A percentile compares a stretch with the other conserved stretches of the same genome.
Evolutionary conservation across 2,888 invertebrate genomes (phyloP).

Genomic region (Drosophila diplacantha): DNA sequence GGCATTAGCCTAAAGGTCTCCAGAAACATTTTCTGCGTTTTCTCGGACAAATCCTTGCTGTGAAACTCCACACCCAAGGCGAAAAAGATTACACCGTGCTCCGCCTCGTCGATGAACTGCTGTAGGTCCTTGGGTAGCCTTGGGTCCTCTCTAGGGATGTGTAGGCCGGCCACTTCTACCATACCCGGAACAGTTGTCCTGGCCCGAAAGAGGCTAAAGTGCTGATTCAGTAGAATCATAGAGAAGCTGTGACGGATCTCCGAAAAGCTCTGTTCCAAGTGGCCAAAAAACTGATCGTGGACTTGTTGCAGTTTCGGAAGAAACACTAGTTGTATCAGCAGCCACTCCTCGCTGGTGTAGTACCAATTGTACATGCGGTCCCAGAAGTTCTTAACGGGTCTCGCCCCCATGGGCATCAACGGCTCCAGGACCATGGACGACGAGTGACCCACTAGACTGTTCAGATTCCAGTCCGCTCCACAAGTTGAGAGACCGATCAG

Average conservation of each 20-base stretch:
- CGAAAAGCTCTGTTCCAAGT: slow-evolving; percentile 43
- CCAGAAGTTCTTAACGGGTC: slow-evolving; percentile 61
- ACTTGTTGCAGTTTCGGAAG: slow-evolving; percentile 53
- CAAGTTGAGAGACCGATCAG: slow-evolving; percentile 65
- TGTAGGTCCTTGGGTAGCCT: slow-evolving; percentile 69
- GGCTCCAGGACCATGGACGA: slow-evolving; percentile 67
- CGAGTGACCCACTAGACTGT: slow-evolving; percentile 63
- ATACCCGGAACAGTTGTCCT: slow-evolving; percentile 73
- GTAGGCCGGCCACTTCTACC: slow-evolving; percentile 75
- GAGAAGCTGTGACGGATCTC: slow-evolving; percentile 64
- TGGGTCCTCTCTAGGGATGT: slow-evolving; percentile 64
- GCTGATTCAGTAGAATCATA: slow-evolving; percentile 72
- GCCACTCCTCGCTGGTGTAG: slow-evolving; percentile 54
- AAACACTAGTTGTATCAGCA: slow-evolving; percentile 50
- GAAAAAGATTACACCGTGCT: slow-evolving; percentile 78
- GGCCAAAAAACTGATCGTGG: slow-evolving; percentile 56
- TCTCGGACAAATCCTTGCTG: slow-evolving; percentile 52
- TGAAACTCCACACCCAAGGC: slow-evolving; percentile 76
- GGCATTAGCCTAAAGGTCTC: slow-evolving; percentile 53
- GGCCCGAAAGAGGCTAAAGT: slow-evolving; percentile 67
- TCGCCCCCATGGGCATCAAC: slow-evolving; percentile 47
- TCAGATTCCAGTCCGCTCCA: slow-evolving; percentile 61
- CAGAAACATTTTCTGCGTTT: slow-evolving; percentile 50
- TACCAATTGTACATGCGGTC: slow-evolving; percentile 73
- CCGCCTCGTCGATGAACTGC: slow-evolving; percentile 75